Conservation (phyloP, 2,113 vertebrate genomes). For the Lophura nycthemera region DNA sequence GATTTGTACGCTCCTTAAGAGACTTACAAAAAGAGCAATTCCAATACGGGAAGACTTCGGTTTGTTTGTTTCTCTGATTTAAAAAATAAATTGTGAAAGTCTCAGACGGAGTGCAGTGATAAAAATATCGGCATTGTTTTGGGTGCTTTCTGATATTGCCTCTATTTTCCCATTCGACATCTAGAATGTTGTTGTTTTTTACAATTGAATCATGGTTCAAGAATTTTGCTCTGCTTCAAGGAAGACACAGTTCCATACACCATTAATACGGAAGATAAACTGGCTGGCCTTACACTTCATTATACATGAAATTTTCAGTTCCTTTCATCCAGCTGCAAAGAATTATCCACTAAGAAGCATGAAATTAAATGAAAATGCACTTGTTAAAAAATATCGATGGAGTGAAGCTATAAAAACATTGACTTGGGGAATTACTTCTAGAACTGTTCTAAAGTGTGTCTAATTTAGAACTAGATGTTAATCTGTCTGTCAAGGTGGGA, state of each 20-base stretch:
- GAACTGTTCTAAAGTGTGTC: not conserved
- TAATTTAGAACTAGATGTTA: not conserved
- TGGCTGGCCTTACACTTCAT: not conserved
- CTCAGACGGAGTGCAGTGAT: not conserved
- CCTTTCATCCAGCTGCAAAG: not conserved
- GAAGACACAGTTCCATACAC: not conserved
- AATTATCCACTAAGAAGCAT: not conserved
- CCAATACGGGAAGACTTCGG: not conserved
- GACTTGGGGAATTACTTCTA: not conserved
- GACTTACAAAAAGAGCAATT: conserved; percentile 4
- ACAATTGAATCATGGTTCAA: not conserved
- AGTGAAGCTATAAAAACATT: fast-evolving
- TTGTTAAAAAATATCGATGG: not conserved
- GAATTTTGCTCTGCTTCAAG: not conserved
- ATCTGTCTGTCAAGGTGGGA: not conserved
- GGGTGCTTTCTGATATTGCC: conserved; percentile 13
- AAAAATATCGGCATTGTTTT: not conserved
- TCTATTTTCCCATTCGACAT: conserved; percentile 33
- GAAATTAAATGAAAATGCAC: not conserved
- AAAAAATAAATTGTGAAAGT: not conserved
- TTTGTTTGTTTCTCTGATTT: not conserved
- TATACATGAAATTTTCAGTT: not conserved
- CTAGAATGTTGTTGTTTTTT: not conserved
- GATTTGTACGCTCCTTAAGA: conserved; percentile 15
- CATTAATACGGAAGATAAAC: not conserved